phyloP scores from a whole-genome alignment of 2,113 vertebrate species.

The Corythaixoides concolor region DNA sequence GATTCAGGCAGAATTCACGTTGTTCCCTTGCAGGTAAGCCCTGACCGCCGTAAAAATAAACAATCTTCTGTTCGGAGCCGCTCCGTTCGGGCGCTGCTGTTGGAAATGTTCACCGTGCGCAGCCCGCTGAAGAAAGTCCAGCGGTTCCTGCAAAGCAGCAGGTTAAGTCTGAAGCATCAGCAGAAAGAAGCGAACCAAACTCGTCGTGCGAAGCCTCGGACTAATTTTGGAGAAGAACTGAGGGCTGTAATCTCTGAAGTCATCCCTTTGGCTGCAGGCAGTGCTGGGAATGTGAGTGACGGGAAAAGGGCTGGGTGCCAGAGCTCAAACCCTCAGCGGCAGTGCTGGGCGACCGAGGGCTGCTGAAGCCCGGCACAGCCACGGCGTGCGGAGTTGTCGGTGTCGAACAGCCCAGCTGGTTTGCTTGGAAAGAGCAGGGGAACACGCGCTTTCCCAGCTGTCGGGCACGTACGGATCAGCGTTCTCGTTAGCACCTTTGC shows the following conservation, averaged over 20 bases:
- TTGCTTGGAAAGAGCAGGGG: background rate
- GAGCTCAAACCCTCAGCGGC: background rate
- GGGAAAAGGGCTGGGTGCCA: background rate
- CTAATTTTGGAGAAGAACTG: background rate
- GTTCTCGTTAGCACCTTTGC: background rate
- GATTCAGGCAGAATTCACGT: background rate
- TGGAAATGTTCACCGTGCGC: accelerated
- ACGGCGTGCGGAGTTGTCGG: background rate
- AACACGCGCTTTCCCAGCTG: background rate
- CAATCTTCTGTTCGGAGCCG: background rate
- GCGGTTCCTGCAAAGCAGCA: background rate
- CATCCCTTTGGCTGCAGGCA: background rate
- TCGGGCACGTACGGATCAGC: background rate
- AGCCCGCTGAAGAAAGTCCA: too few relatives aligned
- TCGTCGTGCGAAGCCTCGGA: background rate
- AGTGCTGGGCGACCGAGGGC: background rate
- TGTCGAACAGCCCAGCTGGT: accelerated
- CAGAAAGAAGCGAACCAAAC: background rate
- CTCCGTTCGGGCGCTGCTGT: background rate
- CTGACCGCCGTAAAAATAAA: background rate
- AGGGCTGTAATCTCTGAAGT: background rate
- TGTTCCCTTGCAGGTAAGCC: background rate
- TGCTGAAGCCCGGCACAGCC: background rate
- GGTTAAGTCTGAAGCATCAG: background rate
- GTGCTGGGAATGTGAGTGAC: background rate